phyloP scores from a whole-genome alignment of 1,140 invertebrate genomes.

The Limonius californicus region DNA sequence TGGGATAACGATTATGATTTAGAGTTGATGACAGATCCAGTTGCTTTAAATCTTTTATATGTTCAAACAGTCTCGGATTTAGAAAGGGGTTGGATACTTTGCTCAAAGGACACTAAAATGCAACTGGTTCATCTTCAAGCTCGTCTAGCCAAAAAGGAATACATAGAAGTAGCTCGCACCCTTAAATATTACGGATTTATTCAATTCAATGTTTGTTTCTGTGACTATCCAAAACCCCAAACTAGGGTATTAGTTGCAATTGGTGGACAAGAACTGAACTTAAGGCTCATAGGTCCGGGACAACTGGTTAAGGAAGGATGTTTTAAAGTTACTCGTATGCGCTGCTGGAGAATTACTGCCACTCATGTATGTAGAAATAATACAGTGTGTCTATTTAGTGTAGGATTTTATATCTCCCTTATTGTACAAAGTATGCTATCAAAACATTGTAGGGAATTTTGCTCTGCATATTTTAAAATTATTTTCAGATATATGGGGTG shows the following conservation, averaged over 20 bases:
- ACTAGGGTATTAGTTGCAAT: conserved; percentile 66
- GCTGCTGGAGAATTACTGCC: conserved; percentile 94
- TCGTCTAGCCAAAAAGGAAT: conserved; percentile 81
- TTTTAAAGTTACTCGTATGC: conserved; percentile 92
- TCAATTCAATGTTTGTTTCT: conserved; percentile 72
- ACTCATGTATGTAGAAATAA: conserved; percentile 59
- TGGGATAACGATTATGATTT: conserved; percentile 85
- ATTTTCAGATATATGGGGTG: too few relatives aligned
- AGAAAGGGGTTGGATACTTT: conserved; percentile 78
- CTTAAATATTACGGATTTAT: conserved; percentile 87
- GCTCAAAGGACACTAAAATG: conserved; percentile 64
- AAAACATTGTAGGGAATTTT: too few relatives aligned
- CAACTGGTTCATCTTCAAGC: conserved; percentile 68
- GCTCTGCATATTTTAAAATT: too few relatives aligned
- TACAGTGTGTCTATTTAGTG: conserved; percentile 10
- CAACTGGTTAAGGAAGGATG: conserved; percentile 66
- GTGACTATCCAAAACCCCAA: conserved; percentile 72
- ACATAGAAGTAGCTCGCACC: conserved; percentile 73
- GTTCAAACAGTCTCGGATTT: conserved; percentile 83
- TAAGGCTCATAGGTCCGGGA: conserved; percentile 52
- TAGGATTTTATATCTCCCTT: conserved; percentile 6
- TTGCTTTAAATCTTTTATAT: conserved; percentile 84
- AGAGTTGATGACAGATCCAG: conserved; percentile 72
- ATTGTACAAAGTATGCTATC: background rate
- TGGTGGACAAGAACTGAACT: conserved; percentile 75